Base-by-base conservation (phyloP, 1,140 invertebrate genomes). In the Gryllus bimaculatus region DNA sequence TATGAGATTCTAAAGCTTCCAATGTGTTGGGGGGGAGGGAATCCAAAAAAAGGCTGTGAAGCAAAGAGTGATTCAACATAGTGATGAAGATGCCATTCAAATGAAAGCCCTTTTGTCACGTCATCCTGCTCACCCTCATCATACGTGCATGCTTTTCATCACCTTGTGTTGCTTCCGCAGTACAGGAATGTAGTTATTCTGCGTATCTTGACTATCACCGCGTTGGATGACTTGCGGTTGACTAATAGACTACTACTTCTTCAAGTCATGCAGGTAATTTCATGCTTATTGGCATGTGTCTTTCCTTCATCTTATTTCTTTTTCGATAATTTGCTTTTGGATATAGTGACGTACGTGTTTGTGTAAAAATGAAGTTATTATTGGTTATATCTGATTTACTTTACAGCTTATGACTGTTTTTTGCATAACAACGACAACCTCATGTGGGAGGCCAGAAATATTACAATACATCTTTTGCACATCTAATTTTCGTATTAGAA, bases 221-320 rank as follows among this genome's bases (percentile, higher is more conserved):
- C 79, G 47, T 74, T 80, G 79, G 79, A 80, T 80, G 79, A 80
- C 79, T 80, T 77, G 76, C 79, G 76, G 79, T 80, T 80, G 79
- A 77, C 76, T 48, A 80, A 39, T 78, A 74, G 76, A 48, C 79
- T 80, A 54, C 79, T 80, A 78, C 77, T 78, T 66, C 77, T 78
- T 79, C 78, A 75, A 79, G 78, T 74, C 48, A 78, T 77, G 75
- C 79, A 80, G 79, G 79, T 80, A 80, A 80, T 66, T 73, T 80
- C 39, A 77, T 18, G 76, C 79, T 78, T 80, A 77, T 78, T 74
- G 47, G 76, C 76, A 80, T 73, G 76, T 39, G 26, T 39, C 26
- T 39, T 39, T 39, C 26, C 26, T 39, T 39, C 26, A 39, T 2
- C 26, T 39, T 39, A 39, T 39, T 39, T 39, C 26, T 39, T 39